These are phyloP conservation scores for Pipistrellus pygmaeus DNA, from an alignment of 2,797 vertebrate genomes.

Conservation along the genomic window DNA sequence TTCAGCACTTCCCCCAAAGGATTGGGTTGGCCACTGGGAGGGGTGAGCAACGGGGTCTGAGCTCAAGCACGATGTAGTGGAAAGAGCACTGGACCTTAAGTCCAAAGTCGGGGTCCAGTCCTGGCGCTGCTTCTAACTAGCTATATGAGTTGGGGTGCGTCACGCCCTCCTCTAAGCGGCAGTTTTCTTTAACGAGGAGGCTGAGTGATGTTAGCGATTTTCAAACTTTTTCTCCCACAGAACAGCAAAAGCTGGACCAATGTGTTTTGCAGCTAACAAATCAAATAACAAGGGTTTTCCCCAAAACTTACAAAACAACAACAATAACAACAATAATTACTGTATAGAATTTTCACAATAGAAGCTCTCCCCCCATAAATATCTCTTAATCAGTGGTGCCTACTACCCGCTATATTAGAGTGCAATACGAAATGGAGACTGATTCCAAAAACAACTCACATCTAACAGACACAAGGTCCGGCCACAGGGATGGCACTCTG, in stretches of 20 bases:
- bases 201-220: not conserved
- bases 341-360: constrained; percentile 30
- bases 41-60: not conserved
- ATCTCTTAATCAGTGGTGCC: not conserved
- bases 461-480: not conserved
- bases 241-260: not conserved
- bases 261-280: constrained; percentile 40
- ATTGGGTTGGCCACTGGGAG: too few species aligned
- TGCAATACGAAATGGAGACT: not conserved
- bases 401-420: not conserved
- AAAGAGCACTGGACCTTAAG: not conserved
- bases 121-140: not conserved
- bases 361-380: not conserved
- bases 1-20: constrained; percentile 6
- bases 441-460: not conserved
- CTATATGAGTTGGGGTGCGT: not conserved
- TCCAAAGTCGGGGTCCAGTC: not conserved
- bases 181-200: not conserved
- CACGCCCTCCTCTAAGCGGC: not conserved
- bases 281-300: not conserved
- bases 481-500: not conserved
- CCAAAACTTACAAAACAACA: not conserved
- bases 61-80: not conserved
- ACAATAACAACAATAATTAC: constrained; percentile 20
- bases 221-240: not conserved